Conservation (phyloP, 2,888 invertebrate genomes). For the Drosophila multiciliata region DNA sequence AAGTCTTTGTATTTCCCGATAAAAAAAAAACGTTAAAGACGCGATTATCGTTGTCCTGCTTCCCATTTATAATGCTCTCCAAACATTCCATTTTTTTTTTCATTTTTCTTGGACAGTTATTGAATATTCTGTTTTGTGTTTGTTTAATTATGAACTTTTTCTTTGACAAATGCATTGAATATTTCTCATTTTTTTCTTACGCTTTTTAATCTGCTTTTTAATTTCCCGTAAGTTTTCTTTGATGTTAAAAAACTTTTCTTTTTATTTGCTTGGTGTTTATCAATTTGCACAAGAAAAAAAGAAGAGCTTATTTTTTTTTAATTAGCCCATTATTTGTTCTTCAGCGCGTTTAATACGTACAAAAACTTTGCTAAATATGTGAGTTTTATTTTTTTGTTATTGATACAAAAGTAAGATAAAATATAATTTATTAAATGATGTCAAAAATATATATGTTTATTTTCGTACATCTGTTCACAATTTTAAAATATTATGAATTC, state of each 20-base stretch:
- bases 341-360: slow-evolving; percentile 25
- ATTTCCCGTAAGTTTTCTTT: slow-evolving; percentile 72
- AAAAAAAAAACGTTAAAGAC: slow-evolving; percentile 39
- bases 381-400: background rate
- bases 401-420: no score
- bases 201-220: slow-evolving; percentile 75
- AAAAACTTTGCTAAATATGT: slow-evolving; percentile 3
- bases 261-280: slow-evolving; percentile 55
- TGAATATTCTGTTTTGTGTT: slow-evolving; percentile 78
- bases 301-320: slow-evolving; percentile 64
- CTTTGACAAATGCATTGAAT: slow-evolving; percentile 65
- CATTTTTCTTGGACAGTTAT: slow-evolving; percentile 52
- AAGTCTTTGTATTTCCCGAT: background rate
- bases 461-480: background rate
- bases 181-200: slow-evolving; percentile 30
- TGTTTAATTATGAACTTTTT: slow-evolving; percentile 79
- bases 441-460: no score
- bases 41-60: slow-evolving; percentile 68
- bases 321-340: slow-evolving; percentile 63
- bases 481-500: background rate
- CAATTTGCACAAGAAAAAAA: slow-evolving; percentile 52
- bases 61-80: slow-evolving; percentile 37
- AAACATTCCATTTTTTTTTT: slow-evolving; percentile 16
- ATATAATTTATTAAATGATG: background rate
- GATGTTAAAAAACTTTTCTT: slow-evolving; percentile 68